Percentiles rank a stretch among this genome's conserved stretches.
Conservation (phyloP, 2,113 vertebrate genomes). For the Sphaerodactylus townsendi region DNA sequence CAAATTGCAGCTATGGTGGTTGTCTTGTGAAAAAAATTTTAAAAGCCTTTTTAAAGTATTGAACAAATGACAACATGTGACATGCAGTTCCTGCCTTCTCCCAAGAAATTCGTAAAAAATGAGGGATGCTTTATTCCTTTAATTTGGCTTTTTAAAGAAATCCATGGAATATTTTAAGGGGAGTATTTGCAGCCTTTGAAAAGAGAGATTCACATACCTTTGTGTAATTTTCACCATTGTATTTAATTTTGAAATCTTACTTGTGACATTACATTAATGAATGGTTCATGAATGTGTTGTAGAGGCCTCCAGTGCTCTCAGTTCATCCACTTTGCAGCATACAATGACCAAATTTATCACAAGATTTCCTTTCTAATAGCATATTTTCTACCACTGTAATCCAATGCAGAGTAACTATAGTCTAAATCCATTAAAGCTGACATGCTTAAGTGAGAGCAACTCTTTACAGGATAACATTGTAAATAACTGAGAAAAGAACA, state of each 20-base stretch:
- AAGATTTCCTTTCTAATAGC: background rate
- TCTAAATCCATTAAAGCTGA: too few relatives aligned
- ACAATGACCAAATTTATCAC: background rate
- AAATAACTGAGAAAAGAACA: background rate
- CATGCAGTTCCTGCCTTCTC: background rate
- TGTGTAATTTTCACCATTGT: background rate
- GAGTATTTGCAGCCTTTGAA: background rate
- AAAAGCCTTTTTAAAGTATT: too few relatives aligned
- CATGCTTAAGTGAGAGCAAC: too few relatives aligned
- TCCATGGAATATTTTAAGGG: too few relatives aligned
- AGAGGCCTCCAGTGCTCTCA: background rate
- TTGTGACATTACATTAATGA: too few relatives aligned
- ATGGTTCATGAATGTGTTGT: background rate
- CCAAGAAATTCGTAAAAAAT: too few relatives aligned
- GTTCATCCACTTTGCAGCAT: background rate
- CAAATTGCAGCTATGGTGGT: too few relatives aligned
- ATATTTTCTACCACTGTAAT: background rate
- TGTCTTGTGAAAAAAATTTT: too few relatives aligned
- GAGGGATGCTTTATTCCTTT: too few relatives aligned
- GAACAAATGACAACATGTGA: too few relatives aligned
- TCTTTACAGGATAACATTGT: too few relatives aligned
- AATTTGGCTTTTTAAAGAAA: background rate
- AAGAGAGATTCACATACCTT: background rate
- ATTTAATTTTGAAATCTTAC: background rate
- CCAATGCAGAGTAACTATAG: too few relatives aligned